Evolutionary conservation across 2,113 vertebrate genomes (phyloP), one percentile per base, ranked within the genome.

Genomic region (Scalopus aquaticus): DNA sequence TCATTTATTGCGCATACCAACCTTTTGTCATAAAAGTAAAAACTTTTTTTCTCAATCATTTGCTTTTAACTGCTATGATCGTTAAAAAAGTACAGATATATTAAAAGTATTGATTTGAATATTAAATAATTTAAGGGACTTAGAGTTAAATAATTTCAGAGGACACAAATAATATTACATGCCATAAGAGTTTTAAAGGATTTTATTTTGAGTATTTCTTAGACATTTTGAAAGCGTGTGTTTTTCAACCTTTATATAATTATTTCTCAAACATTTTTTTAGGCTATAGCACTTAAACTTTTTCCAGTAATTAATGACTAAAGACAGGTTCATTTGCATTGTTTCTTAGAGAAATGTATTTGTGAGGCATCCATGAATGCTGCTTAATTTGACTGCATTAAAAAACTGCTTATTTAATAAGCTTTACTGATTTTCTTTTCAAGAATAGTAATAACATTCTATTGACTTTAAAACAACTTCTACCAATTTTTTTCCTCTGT

Each of bases 151-250:
- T 90, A 72, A 73, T 91, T 88, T 93, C n/a, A 77, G 58, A 91
- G 90, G 54, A 54, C 15, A 70, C 24, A 80, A 85, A 44, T 77
- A 58, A 64, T 69, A 37, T 58, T 51, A 30, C 39, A 74, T 74
- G 22, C 65, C 39, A 73, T 88, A 89, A 17, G 64, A 69, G 83
- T 54, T 49, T 26, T 2, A 72, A 95, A 62, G 12, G 70, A 72
- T 16, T 58, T 64, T 73, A 74, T 91, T 93, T 95, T 86, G n/a
- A 82, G 32, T 80, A 89, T 89, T 88, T 96, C 44, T 76, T 54
- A 78, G 51, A 85, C 13, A 65, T 28, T 58, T 30, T 94, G 44
- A 9, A 82, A 95, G 58, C n/a, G n/a, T n/a, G n/a, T 82, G 32
- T 51, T 93, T 81, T 85, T 78, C 3, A 56, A 70, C 3, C 16